Evolutionary conservation across 1,140 invertebrate genomes (phyloP).

Genomic region (Eumeta japonica): DNA sequence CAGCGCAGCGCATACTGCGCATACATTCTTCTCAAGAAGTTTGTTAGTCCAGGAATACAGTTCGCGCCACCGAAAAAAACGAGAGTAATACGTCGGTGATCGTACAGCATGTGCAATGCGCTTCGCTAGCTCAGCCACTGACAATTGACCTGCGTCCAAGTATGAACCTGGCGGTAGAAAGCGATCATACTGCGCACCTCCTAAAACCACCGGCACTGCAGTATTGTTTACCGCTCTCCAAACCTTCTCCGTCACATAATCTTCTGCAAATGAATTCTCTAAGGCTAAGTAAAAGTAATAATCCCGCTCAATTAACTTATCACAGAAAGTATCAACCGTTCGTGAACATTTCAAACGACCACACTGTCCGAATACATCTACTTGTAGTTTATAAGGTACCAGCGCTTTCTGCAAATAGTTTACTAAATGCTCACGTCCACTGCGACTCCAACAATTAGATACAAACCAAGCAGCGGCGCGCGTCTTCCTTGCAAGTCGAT

Average conservation of each 20-base stretch:
- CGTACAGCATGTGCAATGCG: slow-evolving; percentile 22
- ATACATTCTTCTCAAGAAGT: no score
- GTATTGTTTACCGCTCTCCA: slow-evolving; percentile 52
- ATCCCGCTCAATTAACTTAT: slow-evolving; percentile 40
- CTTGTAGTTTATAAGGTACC: slow-evolving; percentile 22
- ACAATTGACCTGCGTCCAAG: slow-evolving; percentile 19
- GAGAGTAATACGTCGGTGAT: slow-evolving; percentile 23
- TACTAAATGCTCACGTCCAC: slow-evolving; percentile 61
- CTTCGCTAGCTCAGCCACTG: slow-evolving; percentile 21
- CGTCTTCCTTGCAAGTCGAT: slow-evolving; percentile 31
- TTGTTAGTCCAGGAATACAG: slow-evolving; percentile 21
- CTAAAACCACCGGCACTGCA: slow-evolving; percentile 56
- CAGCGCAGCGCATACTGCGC: no score
- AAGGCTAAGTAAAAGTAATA: slow-evolving; percentile 72
- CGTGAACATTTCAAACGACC: slow-evolving; percentile 39
- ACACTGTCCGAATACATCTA: slow-evolving; percentile 73
- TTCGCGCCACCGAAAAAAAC: slow-evolving; percentile 30
- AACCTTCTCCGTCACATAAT: slow-evolving; percentile 69
- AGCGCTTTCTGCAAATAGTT: slow-evolving; percentile 60
- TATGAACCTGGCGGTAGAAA: slow-evolving; percentile 42
- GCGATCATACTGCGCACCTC: slow-evolving; percentile 47
- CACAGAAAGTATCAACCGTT: slow-evolving; percentile 31
- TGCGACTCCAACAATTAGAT: slow-evolving; percentile 63
- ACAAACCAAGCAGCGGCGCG: slow-evolving; percentile 66
- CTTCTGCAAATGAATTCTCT: slow-evolving; percentile 64